Evolutionary conservation across 2,113 vertebrate species (phyloP).

Genomic region (Chroicocephalus ridibundus): DNA sequence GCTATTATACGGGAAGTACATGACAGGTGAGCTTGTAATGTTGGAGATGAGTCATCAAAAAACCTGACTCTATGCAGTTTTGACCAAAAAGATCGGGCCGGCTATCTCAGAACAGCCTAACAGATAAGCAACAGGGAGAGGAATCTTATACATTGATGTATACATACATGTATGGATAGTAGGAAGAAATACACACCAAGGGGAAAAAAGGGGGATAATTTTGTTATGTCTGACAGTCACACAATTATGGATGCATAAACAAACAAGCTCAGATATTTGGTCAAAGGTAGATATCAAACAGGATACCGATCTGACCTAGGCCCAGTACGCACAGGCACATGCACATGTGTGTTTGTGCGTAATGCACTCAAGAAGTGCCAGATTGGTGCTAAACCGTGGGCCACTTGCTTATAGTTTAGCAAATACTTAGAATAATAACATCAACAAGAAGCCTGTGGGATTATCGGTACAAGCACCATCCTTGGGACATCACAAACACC

Average conservation of each 20-base stretch:
- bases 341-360: background rate
- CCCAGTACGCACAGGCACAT: accelerated
- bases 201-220: background rate
- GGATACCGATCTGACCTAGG: background rate
- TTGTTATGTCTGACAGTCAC: background rate
- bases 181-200: background rate
- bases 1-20: background rate
- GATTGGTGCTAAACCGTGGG: background rate
- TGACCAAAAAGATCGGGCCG: background rate
- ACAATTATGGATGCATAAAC: background rate
- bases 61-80: background rate
- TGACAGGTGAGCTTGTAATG: background rate
- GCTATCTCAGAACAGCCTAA: background rate
- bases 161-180: background rate
- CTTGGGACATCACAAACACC: background rate
- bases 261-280: background rate
- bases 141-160: background rate
- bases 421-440: background rate
- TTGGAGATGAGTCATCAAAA: background rate
- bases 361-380: background rate
- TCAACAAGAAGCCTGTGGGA: background rate
- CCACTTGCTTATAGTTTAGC: background rate
- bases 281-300: background rate
- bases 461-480: background rate
- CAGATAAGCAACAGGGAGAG: background rate